Evolutionary conservation across 2,797 vertebrate genomes (phyloP), one percentile per base, ranked within the genome.

Genomic region (Anguilla anguilla): DNA sequence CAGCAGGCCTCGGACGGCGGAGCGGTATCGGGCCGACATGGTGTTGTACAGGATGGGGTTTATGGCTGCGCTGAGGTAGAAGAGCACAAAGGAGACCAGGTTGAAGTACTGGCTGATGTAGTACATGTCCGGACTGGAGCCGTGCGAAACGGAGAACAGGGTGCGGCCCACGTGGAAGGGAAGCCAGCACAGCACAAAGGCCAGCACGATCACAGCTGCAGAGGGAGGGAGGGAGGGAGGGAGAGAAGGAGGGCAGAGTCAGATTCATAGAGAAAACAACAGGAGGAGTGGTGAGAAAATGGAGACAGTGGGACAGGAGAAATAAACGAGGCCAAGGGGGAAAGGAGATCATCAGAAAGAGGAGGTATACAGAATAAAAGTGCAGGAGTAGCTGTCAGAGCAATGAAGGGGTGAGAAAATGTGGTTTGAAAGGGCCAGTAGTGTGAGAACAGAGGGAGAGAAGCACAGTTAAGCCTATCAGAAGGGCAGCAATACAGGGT

Each of bases 31-130:
- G 90, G 94, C 94, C 0, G 96, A 97, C 96, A 97, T 96, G 93
- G 96, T 96, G 92, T 97, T 97, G 93, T 97, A 97, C 43, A 97
- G 95, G 88, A 97, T 96, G 79, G 96, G 96, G 90, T 97, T 97
- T 94, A 97, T 97, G 91, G 96, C 96, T 0, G 96, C 96, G 0
- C 95, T 97, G 88, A 97, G 94, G 93, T 97, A 97, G 94, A 97
- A 97, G 88, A 97, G 96, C 39, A 97, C 95, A 0, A 97, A 96
- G 19, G 96, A 97, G 74, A 96, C 95, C 43, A 97, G 86, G 93
- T 96, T 97, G 94, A 96, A 97, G 91, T 97, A 97, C 83, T 97
- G 96, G 91, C 96, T 97, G 92, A 97, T 96, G 90, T 96, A 93
- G 0, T 94, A 95, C n/a, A 97, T 96, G 83, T 90, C 74, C 13